Evolutionary conservation across 2,888 invertebrate genomes (phyloP), one percentile per base, ranked within the genome.

Genomic region (Patella caerulea): DNA sequence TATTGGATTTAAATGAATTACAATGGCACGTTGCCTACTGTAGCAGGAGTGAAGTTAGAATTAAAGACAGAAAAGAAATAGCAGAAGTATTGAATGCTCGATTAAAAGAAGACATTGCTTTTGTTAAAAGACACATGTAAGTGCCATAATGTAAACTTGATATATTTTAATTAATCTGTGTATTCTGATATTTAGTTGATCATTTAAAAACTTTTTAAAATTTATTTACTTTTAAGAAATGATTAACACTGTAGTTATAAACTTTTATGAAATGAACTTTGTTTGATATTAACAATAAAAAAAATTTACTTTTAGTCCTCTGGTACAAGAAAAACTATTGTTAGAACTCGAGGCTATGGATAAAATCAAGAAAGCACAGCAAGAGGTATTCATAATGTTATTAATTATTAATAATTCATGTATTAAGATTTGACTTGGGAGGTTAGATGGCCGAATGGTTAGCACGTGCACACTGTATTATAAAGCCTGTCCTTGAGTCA

Each of bases 21-120:
- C 86, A 90, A 70, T 91, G 91, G 91, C 91, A 91, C 83, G 88
- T 90, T 11, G 81, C 87, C 1, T 90, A 91, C 81, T 85, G 86
- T 19, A 84, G 84, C 29, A 79, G 90, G 14, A 86, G 81, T 79
- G 86, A 88, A 79, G 78, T 84, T 3, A 85, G 89, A 69, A 86
- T 89, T 24, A 81, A 87, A 71, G 82, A 86, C 54, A 86, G 88
- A 73, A 86, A 85, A 15, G 84, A 85, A 17, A 85, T 86, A 54
- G 89, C 90, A 11, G 88, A 89, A 76, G 84, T 85, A 14, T 83
- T 91, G 5, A 90, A 91, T 80, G 82, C 75, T 34, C 82, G 88
- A 76, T 85, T 91, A 17, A 89, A 88, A 77, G 88, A 90, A 79
- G 91, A 90, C 76, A 90, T 91, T 70, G 86, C 82, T 9, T 90